Conservation (phyloP, 1,140 invertebrate species). For the Drosophila willistoni region DNA sequence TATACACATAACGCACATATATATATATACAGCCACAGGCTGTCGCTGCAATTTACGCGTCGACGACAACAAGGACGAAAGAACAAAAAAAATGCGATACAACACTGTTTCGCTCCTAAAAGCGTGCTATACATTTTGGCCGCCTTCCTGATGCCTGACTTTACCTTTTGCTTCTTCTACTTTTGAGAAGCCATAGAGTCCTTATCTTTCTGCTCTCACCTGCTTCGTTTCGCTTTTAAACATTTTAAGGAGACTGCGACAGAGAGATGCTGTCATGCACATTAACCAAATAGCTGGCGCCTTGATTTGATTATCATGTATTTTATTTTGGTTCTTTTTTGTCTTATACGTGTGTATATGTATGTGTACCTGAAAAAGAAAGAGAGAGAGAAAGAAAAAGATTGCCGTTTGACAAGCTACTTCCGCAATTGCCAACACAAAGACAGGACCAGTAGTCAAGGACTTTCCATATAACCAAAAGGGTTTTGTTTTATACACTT, state of each 20-base stretch:
- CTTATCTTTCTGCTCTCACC: slow-evolving; percentile 70
- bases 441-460: not conserved
- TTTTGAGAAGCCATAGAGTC: not conserved
- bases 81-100: not conserved
- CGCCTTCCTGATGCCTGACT: slow-evolving; percentile 7
- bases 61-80: slow-evolving; percentile 33
- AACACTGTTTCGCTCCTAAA: slow-evolving; percentile 63
- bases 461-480: not conserved
- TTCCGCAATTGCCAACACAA: slow-evolving; percentile 53
- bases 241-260: slow-evolving; percentile 56
- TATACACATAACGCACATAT: not conserved
- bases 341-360: slow-evolving; percentile 15
- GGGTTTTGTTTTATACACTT: not conserved
- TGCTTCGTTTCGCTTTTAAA: slow-evolving; percentile 58
- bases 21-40: slow-evolving; percentile 50
- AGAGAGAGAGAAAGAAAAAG: slow-evolving; percentile 17
- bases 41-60: slow-evolving; percentile 75
- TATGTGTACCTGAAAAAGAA: slow-evolving; percentile 5
- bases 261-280: slow-evolving; percentile 64
- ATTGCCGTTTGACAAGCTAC: slow-evolving; percentile 75
- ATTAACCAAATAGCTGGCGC: slow-evolving; percentile 81
- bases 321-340: slow-evolving; percentile 16
- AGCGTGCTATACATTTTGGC: slow-evolving; percentile 65
- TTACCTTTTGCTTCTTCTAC: not conserved
- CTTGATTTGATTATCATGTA: slow-evolving; percentile 80